Evolutionary conservation across 92 coral and sea anemone species (phyloP), one percentile per base, ranked within the genome.

Genomic region (Blastomussa wellsi): DNA sequence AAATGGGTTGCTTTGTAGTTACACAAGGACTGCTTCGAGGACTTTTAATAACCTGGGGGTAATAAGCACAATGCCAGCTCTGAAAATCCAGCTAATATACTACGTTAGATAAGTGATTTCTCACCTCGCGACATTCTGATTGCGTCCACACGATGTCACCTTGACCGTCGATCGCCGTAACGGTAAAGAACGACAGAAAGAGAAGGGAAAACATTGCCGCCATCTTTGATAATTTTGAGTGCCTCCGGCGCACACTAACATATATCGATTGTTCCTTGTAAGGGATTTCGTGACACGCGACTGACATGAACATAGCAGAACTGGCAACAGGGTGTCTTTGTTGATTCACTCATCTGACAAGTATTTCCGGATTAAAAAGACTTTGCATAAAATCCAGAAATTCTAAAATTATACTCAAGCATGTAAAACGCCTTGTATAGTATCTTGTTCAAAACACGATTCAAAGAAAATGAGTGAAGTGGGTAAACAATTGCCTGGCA

Each of bases 111-210:
- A 41, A 42, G 64, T 0, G 62, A 28, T 16, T 19, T 28, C 78
- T 36, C 49, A 83, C 87, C 87, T 55, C 71, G 17, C 79, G 87
- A 75, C 87, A 83, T 55, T 74, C 80, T 38, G 35, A 35, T 2
- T 29, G 37, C 55, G 80, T 74, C 87, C 87, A 83, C 20, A 62
- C 72, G 19, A 83, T 74, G 37, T 83, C 74, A 11, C 67, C 80
- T 62, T 83, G 87, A 12, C 26, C 53, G 64, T 44, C 35, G 2
- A 59, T 19, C 33, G 49, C n/a, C 33, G 11, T 44, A 14, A 83
- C 33, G 17, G 22, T 20, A 16, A 48, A 20, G 29, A 64, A 57
- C 17, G 28, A 83, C 44, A 83, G 74, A 32, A 83, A 42, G 42
- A 74, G 47, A 29, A 83, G 24, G 28, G 74, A 39, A 6, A 47